Percentiles rank a stretch among this genome's conserved stretches.
Evolutionary conservation across 2,113 vertebrate species (phyloP).

Genomic region (Melanerpes formicivorus): DNA sequence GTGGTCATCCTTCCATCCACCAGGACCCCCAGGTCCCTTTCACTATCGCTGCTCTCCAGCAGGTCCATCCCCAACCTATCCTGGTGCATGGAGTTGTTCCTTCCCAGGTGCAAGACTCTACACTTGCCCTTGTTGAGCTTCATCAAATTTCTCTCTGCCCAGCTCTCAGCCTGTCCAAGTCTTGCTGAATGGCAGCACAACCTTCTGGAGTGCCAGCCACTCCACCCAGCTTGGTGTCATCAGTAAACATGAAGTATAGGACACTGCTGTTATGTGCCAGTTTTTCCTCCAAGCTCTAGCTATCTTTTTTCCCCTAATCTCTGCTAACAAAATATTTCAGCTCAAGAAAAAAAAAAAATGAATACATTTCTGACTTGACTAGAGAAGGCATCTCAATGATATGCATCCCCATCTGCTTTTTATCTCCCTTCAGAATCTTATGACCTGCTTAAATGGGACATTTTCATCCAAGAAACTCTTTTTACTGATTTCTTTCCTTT

Average conservation of each 20-base stretch:
- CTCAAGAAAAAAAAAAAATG: neutral
- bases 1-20: too few relatives aligned
- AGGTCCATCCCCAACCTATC: too few relatives aligned
- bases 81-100: too few relatives aligned
- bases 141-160: too few relatives aligned
- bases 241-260: neutral
- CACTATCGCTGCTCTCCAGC: too few relatives aligned
- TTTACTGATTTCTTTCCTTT: neutral
- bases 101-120: too few relatives aligned
- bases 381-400: neutral
- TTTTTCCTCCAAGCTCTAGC: neutral
- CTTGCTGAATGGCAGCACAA: too few relatives aligned
- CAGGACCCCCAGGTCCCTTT: too few relatives aligned
- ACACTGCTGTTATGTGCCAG: neutral
- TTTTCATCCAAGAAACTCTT: neutral
- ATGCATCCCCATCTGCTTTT: neutral
- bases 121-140: too few relatives aligned
- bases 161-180: too few relatives aligned
- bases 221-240: too few relatives aligned
- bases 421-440: neutral
- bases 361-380: neutral
- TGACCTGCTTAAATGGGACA: neutral
- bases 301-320: neutral
- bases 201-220: too few relatives aligned
- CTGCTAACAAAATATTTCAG: neutral